Percentiles rank a stretch among this genome's conserved stretches.
phyloP scores from a whole-genome alignment of 2,797 vertebrate genomes.

The Babyrousa celebensis region DNA sequence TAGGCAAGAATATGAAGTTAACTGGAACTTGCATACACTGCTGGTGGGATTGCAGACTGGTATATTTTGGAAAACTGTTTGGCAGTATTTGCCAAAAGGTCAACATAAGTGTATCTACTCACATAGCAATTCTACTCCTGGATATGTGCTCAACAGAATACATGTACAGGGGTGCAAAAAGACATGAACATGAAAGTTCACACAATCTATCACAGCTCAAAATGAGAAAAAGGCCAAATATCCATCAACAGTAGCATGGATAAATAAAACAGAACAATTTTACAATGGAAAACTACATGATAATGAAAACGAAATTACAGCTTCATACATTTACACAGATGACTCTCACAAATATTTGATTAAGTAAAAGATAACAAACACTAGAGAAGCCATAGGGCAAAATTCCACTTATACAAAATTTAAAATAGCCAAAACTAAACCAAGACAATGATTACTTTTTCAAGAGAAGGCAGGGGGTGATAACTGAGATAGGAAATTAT shows the following conservation, averaged over 20 bases:
- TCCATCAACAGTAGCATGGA: background rate
- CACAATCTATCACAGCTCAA: background rate
- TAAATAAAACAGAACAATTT: background rate
- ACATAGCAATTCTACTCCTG: background rate
- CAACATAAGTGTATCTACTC: background rate
- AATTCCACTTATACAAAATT: background rate
- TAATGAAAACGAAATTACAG: background rate
- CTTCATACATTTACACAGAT: background rate
- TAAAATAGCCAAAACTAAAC: conserved; percentile 18
- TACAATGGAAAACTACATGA: background rate
- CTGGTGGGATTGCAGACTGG: background rate
- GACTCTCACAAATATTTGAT: background rate
- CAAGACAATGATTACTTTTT: background rate
- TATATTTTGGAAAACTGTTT: background rate
- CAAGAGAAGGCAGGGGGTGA: background rate
- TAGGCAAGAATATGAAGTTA: background rate
- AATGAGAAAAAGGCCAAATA: background rate
- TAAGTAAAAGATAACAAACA: background rate
- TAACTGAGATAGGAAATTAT: background rate
- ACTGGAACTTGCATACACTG: background rate
- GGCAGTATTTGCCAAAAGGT: background rate
- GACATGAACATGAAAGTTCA: background rate
- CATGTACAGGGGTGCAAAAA: background rate
- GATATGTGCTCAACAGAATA: background rate
- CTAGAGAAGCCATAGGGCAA: background rate